Base-by-base conservation (phyloP, 2,888 invertebrate species). In the Anthrax anthrax region DNA sequence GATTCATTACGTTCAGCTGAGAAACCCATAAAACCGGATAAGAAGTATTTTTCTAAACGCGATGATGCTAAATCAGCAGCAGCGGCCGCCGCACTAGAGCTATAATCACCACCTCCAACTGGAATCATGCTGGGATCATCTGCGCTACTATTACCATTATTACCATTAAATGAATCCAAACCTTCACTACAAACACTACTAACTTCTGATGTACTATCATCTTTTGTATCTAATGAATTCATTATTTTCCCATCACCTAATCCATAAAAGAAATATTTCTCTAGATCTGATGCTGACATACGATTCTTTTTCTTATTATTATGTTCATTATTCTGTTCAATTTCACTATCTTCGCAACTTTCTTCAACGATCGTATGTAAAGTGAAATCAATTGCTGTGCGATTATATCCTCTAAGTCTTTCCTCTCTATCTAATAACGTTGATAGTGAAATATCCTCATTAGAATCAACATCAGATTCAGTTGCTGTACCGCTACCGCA, bases 281-380 rank as follows among this genome's bases (percentile, higher is more conserved):
- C 91, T 52, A 91, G 67, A 59, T 90, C 87, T 0, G 89, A 87
- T 1, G 85, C 81, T 2, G 84, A 84, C 47, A 79, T 73, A 47
- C 83, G 73, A 53, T 75, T 74, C 65, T 78, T 76, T 51, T 51
- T 66, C 47, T 56, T 47, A 16, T 55, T 57, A 36, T 57, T 61
- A 1, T 77, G 80, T 58, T 87, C 87, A 16, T 55, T 57, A 36
- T 57, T 61, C 1, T 77, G 80, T 58, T 87, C 87, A 50, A 83
- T 77, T 67, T 88, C 88, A 65, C 90, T 90, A 67, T 92, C 92
- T 70, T 92, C 91, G 65, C 91, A 91, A 58, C 89, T 90, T 69
- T 92, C 92, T 70, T 92, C 92, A 27, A 90, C 83, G 55, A 92
- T 92, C 1, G 92, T 92, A 61, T 92, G 91, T 52, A 92, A 70